These are phyloP conservation scores for Halocynthia roretzi DNA, from an alignment of 23 tunicate genomes.

Conservation along the genomic window DNA sequence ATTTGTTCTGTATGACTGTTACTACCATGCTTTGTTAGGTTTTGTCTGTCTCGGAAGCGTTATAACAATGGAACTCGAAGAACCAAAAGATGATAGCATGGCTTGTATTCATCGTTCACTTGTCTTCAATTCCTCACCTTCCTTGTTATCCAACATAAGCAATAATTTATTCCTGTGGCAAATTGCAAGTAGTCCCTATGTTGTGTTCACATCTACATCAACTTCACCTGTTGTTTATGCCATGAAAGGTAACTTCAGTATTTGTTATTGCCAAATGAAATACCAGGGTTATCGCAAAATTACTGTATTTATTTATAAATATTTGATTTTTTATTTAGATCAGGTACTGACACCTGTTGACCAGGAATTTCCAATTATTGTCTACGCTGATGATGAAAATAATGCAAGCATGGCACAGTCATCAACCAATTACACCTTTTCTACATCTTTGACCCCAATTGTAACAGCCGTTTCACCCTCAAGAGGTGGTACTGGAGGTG, in stretches of 20 bases:
- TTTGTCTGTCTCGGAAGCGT: slow-evolving; percentile 16
- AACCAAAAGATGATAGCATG: neutral
- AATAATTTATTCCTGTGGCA: neutral
- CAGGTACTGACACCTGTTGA: neutral
- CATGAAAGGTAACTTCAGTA: slow-evolving; percentile 2
- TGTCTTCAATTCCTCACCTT: slow-evolving; percentile 2
- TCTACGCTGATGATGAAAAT: neutral
- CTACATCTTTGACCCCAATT: slow-evolving; percentile 28
- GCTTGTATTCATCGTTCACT: slow-evolving; percentile 11
- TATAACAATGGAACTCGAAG: neutral
- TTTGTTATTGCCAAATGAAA: too few relatives aligned
- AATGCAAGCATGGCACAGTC: slow-evolving; percentile 1
- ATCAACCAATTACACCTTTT: slow-evolving; percentile 38
- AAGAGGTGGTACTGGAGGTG: slow-evolving; percentile 88
- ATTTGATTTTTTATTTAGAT: neutral
- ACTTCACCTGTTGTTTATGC: slow-evolving; percentile 9
- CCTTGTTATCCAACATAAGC: neutral
- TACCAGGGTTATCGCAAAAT: neutral
- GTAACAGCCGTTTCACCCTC: slow-evolving; percentile 52
- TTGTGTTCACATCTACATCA: slow-evolving; percentile 6
- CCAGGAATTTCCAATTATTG: neutral
- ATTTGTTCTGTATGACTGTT: neutral
- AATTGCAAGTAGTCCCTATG: slow-evolving; percentile 4
- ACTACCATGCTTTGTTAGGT: neutral
- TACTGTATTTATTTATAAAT: neutral